Evolutionary conservation across 1,140 invertebrate genomes (phyloP), one percentile per base, ranked within the genome.

Genomic region (Luehdorfia chinensis): DNA sequence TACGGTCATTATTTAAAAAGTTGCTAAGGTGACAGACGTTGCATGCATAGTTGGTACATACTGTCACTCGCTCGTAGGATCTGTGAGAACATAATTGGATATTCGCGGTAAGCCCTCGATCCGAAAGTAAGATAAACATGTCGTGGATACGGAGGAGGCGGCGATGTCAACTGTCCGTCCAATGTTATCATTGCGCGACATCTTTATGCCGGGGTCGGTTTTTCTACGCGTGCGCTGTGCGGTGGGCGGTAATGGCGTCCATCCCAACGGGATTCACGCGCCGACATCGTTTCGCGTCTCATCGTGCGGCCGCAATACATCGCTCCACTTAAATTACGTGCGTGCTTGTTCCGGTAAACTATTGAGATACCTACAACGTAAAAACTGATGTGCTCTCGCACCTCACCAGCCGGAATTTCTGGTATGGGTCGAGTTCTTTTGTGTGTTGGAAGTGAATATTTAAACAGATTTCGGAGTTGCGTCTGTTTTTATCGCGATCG

Each of bases 241-340:
- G 61, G 70, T 78, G 76, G 78, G 73, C 78, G 69, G 66, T 76
- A 79, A 80, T 79, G 66, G 75, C 65, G 74, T 75, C 71, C 66
- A 66, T 68, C 71, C 64, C 76, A 83, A 85, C 81, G 81, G 81
- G 75, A 85, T 81, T 76, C 73, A 66, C 68, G 68, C 63, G 71
- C 62, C 73, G 73, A 69, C 80, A 78, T 73, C 75, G 73, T 78
- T 81, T 81, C 75, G 74, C 69, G 75, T 79, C 75, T 76, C 80
- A 80, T 75, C 77, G 75, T 66, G 68, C 71, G 77, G 68, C 77
- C 76, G 76, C 73, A 72, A 83, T 81, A 75, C 70, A 78, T 80
- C 66, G 80, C 75, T 77, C 76, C 66, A 83, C 71, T 74, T 84
- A 71, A 75, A 76, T 69, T 78, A 80, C 68, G 67, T 75, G 71